Percentiles rank a stretch among this genome's conserved stretches.
Evolutionary conservation across 1,140 invertebrate species (phyloP).

Genomic region (Rhynchophorus ferrugineus): DNA sequence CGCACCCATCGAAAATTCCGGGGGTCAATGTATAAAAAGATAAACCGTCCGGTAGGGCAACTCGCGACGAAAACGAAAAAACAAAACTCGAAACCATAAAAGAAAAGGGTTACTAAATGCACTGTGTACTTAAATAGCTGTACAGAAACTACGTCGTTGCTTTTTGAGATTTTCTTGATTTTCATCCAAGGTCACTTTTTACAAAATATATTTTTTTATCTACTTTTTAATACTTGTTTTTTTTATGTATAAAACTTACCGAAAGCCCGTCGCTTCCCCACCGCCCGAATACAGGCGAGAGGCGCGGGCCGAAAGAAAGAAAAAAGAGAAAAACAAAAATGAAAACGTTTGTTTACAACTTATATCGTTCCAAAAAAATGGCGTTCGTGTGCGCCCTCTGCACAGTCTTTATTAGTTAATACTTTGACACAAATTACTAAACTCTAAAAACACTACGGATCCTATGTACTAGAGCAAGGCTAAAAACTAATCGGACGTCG

Average conservation of each 20-base stretch:
- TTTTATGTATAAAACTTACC: no score
- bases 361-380: constrained; percentile 33
- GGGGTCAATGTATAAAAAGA: no score
- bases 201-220: constrained; percentile 37
- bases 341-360: constrained; percentile 27
- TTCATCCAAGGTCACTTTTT: constrained; percentile 41
- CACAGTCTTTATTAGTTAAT: constrained; percentile 41
- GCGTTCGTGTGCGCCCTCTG: constrained; percentile 33
- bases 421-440: constrained; percentile 42
- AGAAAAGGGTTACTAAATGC: constrained; percentile 4
- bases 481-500: constrained; percentile 1
- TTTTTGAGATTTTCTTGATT: constrained; percentile 37
- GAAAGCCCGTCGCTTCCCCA: no score
- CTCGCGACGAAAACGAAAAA: no score
- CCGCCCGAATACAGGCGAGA: no score
- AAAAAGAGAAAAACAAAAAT: not conserved
- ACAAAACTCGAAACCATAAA: not conserved
- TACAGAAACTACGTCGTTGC: constrained; percentile 32
- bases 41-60: no score
- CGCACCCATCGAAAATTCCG: no score
- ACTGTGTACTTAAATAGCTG: constrained; percentile 9
- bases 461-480: not conserved
- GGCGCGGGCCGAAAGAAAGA: no score
- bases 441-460: no score
- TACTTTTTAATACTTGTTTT: constrained; percentile 5